Base-by-base conservation (phyloP, 2,888 invertebrate species). In the Cephus sareptanus region DNA sequence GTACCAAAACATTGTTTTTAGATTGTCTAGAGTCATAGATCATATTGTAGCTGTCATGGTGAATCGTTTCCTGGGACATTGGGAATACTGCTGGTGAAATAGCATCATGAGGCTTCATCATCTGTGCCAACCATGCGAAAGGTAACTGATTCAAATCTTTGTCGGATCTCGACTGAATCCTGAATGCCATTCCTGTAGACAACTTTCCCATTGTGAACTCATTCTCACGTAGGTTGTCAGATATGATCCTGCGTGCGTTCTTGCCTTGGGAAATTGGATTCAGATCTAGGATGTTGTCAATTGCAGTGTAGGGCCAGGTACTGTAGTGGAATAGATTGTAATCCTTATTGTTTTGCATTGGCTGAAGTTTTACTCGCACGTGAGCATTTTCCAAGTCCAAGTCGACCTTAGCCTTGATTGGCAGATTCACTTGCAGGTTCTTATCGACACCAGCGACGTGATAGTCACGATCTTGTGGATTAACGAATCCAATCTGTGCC, bases 401-500 rank as follows among this genome's bases (percentile, higher is more conserved):
- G 75, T 93, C 92, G 30, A 94, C 76, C 82, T 93, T 92, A 1
- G 91, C 82, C 34, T 89, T 88, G 30, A 94, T 30, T 31, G 96
- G 95, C 3, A 95, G 79, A 83, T 94, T 90, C 0, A 94, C 37
- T 86, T 95, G 95, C 13, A 93, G 78, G 84, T 94, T 94, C 87
- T 92, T 94, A 78, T 94, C 93, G 37, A 94, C 92, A 82, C 95
- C 96, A 76, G 94, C 93, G 68, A 94, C 90, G 85, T 94, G 94
- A 68, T 92, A 89, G 76, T 93, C 92, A 76, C 92, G 90, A 82
- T 95, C 94, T 85, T 93, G 93, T 56, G 95, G 93, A 15, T 95
- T 93, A 77, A 95, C 89, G 89, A 96, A 95, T 79, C 95, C 94
- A 81, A 95, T 92, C 85, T 93, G 94, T 40, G 94, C 94, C 82